Percentiles rank a stretch among this genome's conserved stretches.
Evolutionary conservation across 2,888 invertebrate species (phyloP).

Genomic region (Leistus spinibarbis): DNA sequence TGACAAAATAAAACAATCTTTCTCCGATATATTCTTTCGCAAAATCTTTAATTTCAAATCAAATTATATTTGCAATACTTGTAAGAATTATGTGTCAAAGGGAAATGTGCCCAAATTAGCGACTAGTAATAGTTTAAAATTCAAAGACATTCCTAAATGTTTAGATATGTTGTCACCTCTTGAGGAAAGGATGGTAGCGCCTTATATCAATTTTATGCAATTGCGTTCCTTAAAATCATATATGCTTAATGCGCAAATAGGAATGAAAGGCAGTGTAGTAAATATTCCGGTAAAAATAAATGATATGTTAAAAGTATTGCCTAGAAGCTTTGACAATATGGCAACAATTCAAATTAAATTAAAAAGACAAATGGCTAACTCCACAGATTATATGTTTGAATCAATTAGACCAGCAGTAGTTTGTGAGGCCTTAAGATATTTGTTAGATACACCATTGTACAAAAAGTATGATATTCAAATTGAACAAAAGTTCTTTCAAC

Average conservation of each 20-base stretch:
- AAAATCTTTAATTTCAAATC: slow-evolving; percentile 7
- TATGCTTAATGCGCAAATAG: slow-evolving; percentile 48
- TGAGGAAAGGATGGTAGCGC: slow-evolving; percentile 51
- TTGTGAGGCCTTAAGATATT: slow-evolving; percentile 44
- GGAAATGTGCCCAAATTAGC: slow-evolving; percentile 41
- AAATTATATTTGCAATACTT: no score
- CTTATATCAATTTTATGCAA: slow-evolving; percentile 51
- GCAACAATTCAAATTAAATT: slow-evolving; percentile 46
- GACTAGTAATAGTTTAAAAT: slow-evolving; percentile 41
- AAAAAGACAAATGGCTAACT: slow-evolving; percentile 46
- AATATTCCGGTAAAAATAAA: slow-evolving; percentile 48
- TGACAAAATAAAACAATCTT: slow-evolving; percentile 5
- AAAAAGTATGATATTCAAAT: slow-evolving; percentile 41
- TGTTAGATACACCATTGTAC: slow-evolving; percentile 42
- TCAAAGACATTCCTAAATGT: slow-evolving; percentile 43
- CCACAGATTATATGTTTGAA: slow-evolving; percentile 47
- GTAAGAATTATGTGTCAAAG: neutral
- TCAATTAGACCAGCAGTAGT: slow-evolving; percentile 44
- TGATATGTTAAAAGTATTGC: slow-evolving; percentile 43
- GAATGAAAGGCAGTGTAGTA: slow-evolving; percentile 48
- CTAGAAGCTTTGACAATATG: slow-evolving; percentile 37
- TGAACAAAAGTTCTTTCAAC: slow-evolving; percentile 39
- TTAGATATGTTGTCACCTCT: slow-evolving; percentile 44
- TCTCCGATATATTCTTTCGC: neutral
- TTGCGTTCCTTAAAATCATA: slow-evolving; percentile 47